These are phyloP conservation scores for Crotalus helleri DNA, from an alignment of 2,113 vertebrate species.

Conservation along the genomic window DNA sequence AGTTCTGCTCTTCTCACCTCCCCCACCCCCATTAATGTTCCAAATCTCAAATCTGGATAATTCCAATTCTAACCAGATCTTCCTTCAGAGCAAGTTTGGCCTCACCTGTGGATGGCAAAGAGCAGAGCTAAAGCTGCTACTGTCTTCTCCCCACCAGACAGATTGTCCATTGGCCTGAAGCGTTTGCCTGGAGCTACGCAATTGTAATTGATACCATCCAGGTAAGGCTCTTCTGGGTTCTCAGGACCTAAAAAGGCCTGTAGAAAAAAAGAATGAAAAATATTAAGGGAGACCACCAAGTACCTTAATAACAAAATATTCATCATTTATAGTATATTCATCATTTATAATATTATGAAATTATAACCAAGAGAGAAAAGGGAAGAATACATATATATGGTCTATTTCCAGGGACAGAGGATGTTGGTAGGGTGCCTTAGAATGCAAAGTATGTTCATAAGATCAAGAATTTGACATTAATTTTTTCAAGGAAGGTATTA, in stretches of 20 bases:
- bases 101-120: conserved; percentile 91
- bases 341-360: not conserved
- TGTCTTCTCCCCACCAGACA: conserved; percentile 92
- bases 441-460: not conserved
- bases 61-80: not conserved
- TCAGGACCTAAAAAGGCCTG: conserved; percentile 92
- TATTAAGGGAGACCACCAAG: not conserved
- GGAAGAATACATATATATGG: not conserved
- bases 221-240: conserved; percentile 90
- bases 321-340: not conserved
- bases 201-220: conserved; percentile 89
- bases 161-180: conserved; percentile 93
- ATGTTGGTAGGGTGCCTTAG: not conserved
- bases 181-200: conserved; percentile 92
- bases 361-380: not conserved
- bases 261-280: conserved; percentile 15
- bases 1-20: not conserved
- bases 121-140: conserved; percentile 91
- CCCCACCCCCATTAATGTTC: not conserved
- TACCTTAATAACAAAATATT: not conserved
- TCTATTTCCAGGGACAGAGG: not conserved
- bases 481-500: not conserved
- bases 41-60: not conserved
- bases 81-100: not conserved
- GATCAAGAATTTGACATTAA: too few relatives aligned